These are phyloP conservation scores for Volucella zonaria DNA, from an alignment of 2,888 invertebrate species.

Conservation along the genomic window DNA sequence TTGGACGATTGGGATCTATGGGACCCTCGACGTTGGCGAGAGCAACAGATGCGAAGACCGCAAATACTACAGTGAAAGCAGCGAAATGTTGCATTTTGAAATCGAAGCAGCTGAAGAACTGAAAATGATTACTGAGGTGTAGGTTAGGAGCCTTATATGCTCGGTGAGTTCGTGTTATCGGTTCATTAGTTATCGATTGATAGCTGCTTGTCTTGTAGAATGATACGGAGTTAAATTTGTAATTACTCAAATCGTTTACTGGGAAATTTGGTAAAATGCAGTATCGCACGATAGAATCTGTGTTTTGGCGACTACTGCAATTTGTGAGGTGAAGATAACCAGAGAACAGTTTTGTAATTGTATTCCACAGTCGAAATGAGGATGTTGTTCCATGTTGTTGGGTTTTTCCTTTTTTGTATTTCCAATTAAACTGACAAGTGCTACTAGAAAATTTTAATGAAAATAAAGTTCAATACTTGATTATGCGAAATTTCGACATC, in stretches of 20 bases:
- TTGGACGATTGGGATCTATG: not conserved
- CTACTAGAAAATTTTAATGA: too few species aligned
- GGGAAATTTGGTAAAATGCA: constrained; percentile 27
- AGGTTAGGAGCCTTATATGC: constrained; percentile 38
- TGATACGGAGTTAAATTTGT: constrained; percentile 40
- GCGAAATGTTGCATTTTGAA: constrained; percentile 49
- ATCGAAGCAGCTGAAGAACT: constrained; percentile 6
- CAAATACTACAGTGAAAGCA: constrained; percentile 30
- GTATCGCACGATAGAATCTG: constrained; percentile 24
- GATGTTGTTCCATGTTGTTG: too few species aligned
- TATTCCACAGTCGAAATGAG: constrained; percentile 4
- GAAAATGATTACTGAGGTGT: constrained; percentile 1
- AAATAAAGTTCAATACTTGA: too few species aligned
- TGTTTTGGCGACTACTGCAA: constrained; percentile 35
- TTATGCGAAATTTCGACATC: too few species aligned
- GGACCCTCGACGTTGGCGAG: not conserved
- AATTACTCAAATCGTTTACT: constrained; percentile 40
- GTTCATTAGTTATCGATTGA: constrained; percentile 19
- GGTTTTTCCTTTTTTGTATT: too few species aligned
- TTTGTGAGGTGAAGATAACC: constrained; percentile 14
- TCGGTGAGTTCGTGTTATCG: not conserved
- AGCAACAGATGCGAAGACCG: constrained; percentile 27
- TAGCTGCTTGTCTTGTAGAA: constrained; percentile 40
- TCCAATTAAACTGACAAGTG: too few species aligned
- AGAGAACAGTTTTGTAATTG: constrained; percentile 12